Evolutionary conservation across 2,888 invertebrate genomes (phyloP).

Genomic region (Nebria brevicollis): DNA sequence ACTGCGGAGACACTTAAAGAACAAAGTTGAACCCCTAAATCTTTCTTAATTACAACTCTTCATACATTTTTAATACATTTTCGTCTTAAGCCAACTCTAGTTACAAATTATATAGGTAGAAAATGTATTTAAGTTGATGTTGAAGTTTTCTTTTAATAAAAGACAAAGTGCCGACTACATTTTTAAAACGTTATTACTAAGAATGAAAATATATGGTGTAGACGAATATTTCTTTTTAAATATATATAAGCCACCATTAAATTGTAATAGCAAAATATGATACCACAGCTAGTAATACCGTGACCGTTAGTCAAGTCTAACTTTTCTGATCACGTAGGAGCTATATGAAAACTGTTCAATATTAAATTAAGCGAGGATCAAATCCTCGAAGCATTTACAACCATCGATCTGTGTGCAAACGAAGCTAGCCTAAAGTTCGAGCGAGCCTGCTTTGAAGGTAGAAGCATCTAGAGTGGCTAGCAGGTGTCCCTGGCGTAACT

Average conservation of each 20-base stretch:
- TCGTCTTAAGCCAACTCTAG: not conserved
- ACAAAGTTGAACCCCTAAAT: not conserved
- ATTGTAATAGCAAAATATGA: not conserved
- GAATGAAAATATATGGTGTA: too few species aligned
- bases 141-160: not conserved
- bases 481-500: conserved; percentile 23
- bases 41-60: not conserved
- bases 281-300: not conserved
- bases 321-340: not conserved
- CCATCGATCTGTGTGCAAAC: not conserved
- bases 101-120: not conserved
- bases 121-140: not conserved
- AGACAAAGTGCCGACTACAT: too few species aligned
- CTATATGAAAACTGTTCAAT: not conserved
- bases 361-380: conserved; percentile 5
- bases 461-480: not conserved
- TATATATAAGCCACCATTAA: not conserved
- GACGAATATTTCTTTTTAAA: too few species aligned
- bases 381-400: not conserved
- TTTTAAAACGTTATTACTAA: too few species aligned
- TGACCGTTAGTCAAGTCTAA: not conserved
- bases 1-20: not conserved
- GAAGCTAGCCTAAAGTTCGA: not conserved
- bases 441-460: not conserved
- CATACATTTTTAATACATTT: not conserved